These are phyloP conservation scores for Sphecodes monilicornis DNA, from an alignment of 2,888 invertebrate species.

Conservation along the genomic window DNA sequence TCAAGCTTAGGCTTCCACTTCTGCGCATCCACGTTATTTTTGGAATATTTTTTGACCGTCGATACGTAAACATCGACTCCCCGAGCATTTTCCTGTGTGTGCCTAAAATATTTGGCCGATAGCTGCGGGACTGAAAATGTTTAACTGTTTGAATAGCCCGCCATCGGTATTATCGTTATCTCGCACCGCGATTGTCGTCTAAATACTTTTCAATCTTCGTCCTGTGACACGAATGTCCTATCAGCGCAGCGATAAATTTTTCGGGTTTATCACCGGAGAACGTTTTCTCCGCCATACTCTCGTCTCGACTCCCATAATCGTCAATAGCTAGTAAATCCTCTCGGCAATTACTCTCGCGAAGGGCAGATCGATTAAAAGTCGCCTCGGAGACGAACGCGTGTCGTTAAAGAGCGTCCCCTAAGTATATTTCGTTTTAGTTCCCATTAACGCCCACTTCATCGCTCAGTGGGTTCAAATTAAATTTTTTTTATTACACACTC, in stretches of 20 bases:
- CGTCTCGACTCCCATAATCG: not conserved
- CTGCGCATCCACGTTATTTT: conserved; percentile 7
- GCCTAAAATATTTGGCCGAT: conserved; percentile 37
- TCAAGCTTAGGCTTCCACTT: not conserved
- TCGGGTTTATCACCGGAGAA: not conserved
- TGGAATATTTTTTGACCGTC: not conserved
- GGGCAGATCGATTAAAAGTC: not conserved
- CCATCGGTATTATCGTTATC: conserved; percentile 40
- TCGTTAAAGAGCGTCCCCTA: not conserved
- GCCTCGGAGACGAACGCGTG: not conserved
- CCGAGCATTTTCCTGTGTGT: conserved; percentile 16
- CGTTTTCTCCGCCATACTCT: not conserved
- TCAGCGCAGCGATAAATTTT: conserved; percentile 19
- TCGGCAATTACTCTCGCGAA: not conserved
- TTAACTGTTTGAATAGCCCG: conserved; percentile 35
- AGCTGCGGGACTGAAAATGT: conserved; percentile 26
- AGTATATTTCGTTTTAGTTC: not conserved
- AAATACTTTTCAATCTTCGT: conserved; percentile 36
- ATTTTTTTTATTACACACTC: not conserved
- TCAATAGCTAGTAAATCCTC: not conserved
- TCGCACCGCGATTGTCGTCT: not conserved
- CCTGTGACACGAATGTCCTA: not conserved
- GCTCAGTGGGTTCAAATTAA: not conserved
- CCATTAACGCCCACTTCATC: not conserved
- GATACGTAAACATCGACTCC: not conserved